Evolutionary conservation across 2,797 vertebrate species (phyloP).

Genomic region (Mus spretus): DNA sequence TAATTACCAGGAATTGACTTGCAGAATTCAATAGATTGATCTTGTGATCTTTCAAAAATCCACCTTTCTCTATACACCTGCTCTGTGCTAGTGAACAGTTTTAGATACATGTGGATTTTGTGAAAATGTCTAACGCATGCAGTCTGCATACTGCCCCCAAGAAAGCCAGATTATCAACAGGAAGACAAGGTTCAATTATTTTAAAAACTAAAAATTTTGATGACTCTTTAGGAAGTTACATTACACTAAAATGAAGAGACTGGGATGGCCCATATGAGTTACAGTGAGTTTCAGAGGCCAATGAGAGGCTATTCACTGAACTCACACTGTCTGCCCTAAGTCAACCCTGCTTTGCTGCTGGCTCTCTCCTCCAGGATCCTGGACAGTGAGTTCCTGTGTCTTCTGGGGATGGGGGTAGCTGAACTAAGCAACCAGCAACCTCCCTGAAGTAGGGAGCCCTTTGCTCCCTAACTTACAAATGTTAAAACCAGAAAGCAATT

Average conservation of each 20-base stretch:
- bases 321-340: neutral
- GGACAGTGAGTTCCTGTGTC: rapidly evolving
- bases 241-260: rapidly evolving
- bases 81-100: neutral
- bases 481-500: neutral
- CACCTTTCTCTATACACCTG: rapidly evolving
- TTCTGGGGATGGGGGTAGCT: rapidly evolving
- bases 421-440: rapidly evolving
- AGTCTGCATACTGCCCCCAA: neutral
- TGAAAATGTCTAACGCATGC: rapidly evolving
- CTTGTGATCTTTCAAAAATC: rapidly evolving
- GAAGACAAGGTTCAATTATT: neutral
- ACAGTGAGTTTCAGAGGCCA: neutral
- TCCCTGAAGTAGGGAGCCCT: neutral
- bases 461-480: neutral
- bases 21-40: rapidly evolving
- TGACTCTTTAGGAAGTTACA: rapidly evolving
- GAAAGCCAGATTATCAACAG: neutral
- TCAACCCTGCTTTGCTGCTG: neutral
- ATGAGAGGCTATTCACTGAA: rapidly evolving
- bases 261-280: rapidly evolving
- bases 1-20: rapidly evolving
- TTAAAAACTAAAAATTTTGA: neutral
- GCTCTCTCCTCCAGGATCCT: rapidly evolving
- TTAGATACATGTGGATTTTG: rapidly evolving